Evolutionary conservation across 2,797 vertebrate genomes (phyloP).

Genomic region (Buphagus erythrorhynchus): DNA sequence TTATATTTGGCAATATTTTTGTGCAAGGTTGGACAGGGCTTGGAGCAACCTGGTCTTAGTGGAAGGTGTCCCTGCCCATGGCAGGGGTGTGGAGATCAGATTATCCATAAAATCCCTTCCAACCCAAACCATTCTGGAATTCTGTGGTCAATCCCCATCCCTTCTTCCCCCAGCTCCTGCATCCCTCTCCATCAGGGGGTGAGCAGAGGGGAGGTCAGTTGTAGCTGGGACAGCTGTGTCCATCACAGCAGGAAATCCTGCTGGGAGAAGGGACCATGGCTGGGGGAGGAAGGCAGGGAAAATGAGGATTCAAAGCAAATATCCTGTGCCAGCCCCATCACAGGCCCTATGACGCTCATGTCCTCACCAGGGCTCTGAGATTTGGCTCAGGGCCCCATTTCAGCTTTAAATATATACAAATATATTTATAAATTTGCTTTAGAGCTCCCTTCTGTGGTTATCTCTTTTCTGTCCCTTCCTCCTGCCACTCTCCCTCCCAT

Average conservation of each 20-base stretch:
- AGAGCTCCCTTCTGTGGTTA: not conserved
- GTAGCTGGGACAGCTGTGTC: not conserved
- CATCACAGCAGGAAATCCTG: not conserved
- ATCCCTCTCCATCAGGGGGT: not conserved
- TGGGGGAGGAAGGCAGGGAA: not conserved
- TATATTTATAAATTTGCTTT: not conserved
- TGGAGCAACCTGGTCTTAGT: not conserved
- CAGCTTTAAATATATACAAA: not conserved
- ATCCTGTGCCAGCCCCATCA: not conserved
- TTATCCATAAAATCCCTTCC: not conserved
- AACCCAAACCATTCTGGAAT: not conserved
- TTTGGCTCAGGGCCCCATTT: not conserved
- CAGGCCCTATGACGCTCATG: accelerated
- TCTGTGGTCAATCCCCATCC: not conserved
- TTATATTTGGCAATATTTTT: not conserved
- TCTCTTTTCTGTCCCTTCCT: not conserved
- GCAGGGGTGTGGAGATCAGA: not conserved
- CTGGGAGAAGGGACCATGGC: accelerated
- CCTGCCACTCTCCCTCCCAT: not conserved
- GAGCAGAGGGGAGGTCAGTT: no score
- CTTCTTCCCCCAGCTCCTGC: accelerated
- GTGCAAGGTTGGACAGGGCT: not conserved
- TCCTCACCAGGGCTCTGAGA: not conserved
- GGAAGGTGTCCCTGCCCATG: not conserved
- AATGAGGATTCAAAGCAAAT: not conserved